These are phyloP conservation scores for Adelges cooleyi DNA, from an alignment of 1,140 invertebrate species.

Conservation along the genomic window DNA sequence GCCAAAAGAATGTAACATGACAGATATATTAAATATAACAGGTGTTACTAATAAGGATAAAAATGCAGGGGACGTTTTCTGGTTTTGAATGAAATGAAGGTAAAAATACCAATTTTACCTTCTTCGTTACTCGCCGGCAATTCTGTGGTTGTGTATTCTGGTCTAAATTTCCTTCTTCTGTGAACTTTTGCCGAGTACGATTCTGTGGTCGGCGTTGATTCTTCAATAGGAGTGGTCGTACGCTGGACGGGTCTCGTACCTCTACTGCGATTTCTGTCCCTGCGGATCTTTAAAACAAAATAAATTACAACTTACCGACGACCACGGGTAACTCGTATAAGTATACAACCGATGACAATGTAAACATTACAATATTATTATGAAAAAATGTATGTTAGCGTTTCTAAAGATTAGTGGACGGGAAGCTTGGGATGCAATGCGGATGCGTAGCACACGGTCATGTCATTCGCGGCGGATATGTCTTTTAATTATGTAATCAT, in stretches of 20 bases:
- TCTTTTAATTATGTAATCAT: background rate
- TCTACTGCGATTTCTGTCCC: background rate
- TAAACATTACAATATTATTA: no score
- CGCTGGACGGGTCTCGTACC: background rate
- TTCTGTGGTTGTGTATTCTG: constrained; percentile 9
- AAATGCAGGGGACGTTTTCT: no score
- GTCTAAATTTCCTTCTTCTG: constrained; percentile 16
- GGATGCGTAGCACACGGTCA: constrained; percentile 3
- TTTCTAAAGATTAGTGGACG: background rate
- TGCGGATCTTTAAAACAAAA: constrained; percentile 1
- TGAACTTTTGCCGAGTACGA: background rate
- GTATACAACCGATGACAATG: no score
- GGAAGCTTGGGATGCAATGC: constrained; percentile 24
- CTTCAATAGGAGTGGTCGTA: background rate
- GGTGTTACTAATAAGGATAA: no score
- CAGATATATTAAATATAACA: no score
- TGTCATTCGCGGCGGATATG: background rate
- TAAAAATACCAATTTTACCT: background rate
- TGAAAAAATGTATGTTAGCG: constrained; percentile 20
- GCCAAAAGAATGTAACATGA: no score
- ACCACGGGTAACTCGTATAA: no score
- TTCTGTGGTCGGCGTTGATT: background rate
- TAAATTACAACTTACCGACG: no score
- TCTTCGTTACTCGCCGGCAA: background rate
- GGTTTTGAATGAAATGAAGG: background rate